Evolutionary conservation across 2,888 invertebrate species (phyloP).

Genomic region (Alcis repandata): DNA sequence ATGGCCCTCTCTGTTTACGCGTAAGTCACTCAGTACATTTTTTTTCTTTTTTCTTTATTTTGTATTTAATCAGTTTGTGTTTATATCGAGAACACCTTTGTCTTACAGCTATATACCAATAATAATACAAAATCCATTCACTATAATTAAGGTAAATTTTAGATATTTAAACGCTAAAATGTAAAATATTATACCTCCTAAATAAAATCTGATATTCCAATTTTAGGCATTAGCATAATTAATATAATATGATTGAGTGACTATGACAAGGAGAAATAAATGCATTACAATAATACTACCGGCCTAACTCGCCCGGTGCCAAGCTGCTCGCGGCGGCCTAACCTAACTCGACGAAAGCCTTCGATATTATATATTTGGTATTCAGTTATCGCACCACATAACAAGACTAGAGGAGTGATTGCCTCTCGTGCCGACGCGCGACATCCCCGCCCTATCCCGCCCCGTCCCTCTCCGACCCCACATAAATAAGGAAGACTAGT

Average conservation of each 20-base stretch:
- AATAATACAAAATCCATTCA: conserved; percentile 85
- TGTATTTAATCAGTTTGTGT: conserved; percentile 84
- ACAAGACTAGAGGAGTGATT: conserved; percentile 86
- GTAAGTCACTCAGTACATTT: conserved; percentile 86
- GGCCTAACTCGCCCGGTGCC: conserved; percentile 75
- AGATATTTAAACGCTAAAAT: conserved; percentile 87
- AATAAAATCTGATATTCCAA: conserved; percentile 87
- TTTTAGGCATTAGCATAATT: conserved; percentile 86
- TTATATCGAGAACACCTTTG: conserved; percentile 83
- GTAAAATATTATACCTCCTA: conserved; percentile 87
- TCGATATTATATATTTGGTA: conserved; percentile 85
- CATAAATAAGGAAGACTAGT: conserved; percentile 85
- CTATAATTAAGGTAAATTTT: conserved; percentile 87
- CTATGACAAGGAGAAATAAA: conserved; percentile 85
- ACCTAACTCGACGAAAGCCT: conserved; percentile 78
- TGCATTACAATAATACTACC: conserved; percentile 85
- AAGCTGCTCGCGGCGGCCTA: conserved; percentile 82
- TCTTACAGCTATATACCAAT: conserved; percentile 85
- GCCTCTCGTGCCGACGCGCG: conserved; percentile 74
- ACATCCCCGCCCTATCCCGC: conserved; percentile 41
- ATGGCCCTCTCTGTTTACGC: conserved; percentile 87
- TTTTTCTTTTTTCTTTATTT: conserved; percentile 64
- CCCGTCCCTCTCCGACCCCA: conserved; percentile 55
- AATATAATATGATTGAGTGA: conserved; percentile 85
- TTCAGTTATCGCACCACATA: conserved; percentile 84